phyloP scores from a whole-genome alignment of 2,113 vertebrate genomes.

The Oncorhynchus keta region DNA sequence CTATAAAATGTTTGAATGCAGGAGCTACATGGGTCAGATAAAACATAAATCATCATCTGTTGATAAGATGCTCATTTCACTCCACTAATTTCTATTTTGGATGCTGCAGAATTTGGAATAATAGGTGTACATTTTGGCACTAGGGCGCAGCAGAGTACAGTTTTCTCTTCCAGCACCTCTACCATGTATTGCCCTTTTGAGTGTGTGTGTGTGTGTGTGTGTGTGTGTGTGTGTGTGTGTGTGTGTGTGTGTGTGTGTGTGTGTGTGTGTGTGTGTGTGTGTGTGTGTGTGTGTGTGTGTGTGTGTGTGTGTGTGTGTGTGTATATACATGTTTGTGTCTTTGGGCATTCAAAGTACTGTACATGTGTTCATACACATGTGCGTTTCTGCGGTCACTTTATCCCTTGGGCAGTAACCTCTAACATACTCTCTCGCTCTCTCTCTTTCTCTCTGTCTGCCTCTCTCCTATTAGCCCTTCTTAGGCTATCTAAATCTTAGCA shows the following conservation, averaged over 20 bases:
- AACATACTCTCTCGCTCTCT: no score
- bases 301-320: no score
- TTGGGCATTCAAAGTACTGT: no score
- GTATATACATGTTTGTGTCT: not conserved
- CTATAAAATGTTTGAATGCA: not conserved
- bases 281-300: no score
- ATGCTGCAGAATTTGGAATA: not conserved
- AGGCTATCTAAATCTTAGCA: no score
- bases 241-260: no score
- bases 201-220: slow-evolving; percentile 45
- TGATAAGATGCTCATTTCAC: slow-evolving; percentile 19
- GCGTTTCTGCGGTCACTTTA: no score
- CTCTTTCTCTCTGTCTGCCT: no score
- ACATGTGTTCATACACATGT: no score
- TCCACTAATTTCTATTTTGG: slow-evolving; percentile 35
- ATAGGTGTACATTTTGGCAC: slow-evolving; percentile 1
- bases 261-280: no score
- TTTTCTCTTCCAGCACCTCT: slow-evolving; percentile 16
- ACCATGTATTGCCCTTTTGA: slow-evolving; percentile 10
- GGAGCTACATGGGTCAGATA: not conserved
- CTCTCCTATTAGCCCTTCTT: no score
- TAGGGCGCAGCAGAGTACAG: slow-evolving; percentile 54
- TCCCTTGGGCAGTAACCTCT: no score
- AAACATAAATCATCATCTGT: not conserved
- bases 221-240: not conserved